Percentiles rank a stretch among this genome's conserved stretches.
phyloP scores from a whole-genome alignment of 2,113 vertebrate genomes.

The Lichenostomus cassidix region DNA sequence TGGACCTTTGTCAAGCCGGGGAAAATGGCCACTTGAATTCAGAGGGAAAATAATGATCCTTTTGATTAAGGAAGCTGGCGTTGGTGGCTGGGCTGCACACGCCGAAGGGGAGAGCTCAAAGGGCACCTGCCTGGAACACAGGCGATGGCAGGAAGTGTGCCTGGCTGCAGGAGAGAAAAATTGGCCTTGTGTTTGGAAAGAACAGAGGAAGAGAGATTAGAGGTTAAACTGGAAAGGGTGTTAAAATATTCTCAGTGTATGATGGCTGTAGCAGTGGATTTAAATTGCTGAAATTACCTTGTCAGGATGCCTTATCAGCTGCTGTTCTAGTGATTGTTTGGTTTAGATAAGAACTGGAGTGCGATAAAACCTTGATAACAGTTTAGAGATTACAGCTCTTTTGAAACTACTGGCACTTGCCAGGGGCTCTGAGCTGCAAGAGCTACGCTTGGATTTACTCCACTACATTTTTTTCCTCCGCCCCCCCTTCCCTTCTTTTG shows the following conservation, averaged over 20 bases:
- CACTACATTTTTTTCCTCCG: not conserved
- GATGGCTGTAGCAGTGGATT: constrained; percentile 52
- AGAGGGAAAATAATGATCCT: not conserved
- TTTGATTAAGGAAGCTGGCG: not conserved
- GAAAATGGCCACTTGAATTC: not conserved
- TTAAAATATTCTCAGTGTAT: constrained; percentile 3
- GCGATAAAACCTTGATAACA: constrained; percentile 74
- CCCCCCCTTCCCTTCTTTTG: not conserved
- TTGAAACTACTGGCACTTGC: constrained; percentile 67
- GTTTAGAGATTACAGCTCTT: constrained; percentile 68
- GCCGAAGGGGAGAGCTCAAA: not conserved
- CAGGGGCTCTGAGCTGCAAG: constrained; percentile 13
- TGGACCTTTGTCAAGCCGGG: not conserved
- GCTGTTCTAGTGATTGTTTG: constrained; percentile 78
- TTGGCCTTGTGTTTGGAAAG: not conserved
- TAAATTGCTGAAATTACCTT: constrained; percentile 73
- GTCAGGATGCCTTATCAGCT: constrained; percentile 73
- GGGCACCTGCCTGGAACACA: not conserved
- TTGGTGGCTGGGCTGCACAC: not conserved
- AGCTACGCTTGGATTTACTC: not conserved
- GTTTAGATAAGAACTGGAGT: constrained; percentile 75
- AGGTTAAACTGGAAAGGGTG: constrained; percentile 48
- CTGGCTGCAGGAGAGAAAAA: not conserved
- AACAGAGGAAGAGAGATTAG: constrained; percentile 33
- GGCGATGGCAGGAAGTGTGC: not conserved